phyloP scores from a whole-genome alignment of 2,113 vertebrate genomes.

The Prochilodus magdalenae region DNA sequence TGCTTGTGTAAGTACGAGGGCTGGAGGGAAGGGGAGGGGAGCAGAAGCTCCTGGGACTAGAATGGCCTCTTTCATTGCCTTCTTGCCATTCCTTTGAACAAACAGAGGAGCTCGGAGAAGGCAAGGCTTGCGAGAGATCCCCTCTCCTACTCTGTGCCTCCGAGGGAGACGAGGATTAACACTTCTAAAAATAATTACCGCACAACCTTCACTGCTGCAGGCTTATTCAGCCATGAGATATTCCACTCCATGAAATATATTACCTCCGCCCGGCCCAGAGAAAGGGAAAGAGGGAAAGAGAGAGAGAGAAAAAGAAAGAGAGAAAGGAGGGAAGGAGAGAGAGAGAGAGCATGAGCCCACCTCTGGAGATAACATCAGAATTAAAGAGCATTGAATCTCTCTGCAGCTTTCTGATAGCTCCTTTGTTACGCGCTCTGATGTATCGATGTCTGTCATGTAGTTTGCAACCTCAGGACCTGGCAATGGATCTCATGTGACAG shows the following conservation, averaged over 20 bases:
- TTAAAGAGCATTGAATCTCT: constrained; percentile 31
- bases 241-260: constrained; percentile 39
- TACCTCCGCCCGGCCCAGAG: constrained; percentile 34
- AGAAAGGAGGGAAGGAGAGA: neutral
- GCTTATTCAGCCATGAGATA: constrained; percentile 41
- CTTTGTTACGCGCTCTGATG: constrained; percentile 13
- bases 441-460: constrained; percentile 4
- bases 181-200: constrained; percentile 58
- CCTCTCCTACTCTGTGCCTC: constrained; percentile 38
- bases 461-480: constrained; percentile 20
- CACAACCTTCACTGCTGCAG: constrained; percentile 46
- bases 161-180: constrained; percentile 47
- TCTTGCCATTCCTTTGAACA: constrained; percentile 69
- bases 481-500: constrained; percentile 8
- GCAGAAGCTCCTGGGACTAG: constrained; percentile 62
- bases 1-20: constrained; percentile 47
- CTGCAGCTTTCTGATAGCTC: constrained; percentile 25
- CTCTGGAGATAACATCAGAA: constrained; percentile 38
- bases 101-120: constrained; percentile 60
- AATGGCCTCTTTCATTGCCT: constrained; percentile 72
- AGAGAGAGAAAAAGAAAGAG: constrained; percentile 7
- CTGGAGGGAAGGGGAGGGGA: constrained; percentile 38
- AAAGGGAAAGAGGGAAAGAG: too few species aligned
- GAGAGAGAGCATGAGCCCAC: constrained; percentile 28
- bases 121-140: constrained; percentile 64